Evolutionary conservation across 2,113 vertebrate species (phyloP).

Genomic region (Bos indicus): DNA sequence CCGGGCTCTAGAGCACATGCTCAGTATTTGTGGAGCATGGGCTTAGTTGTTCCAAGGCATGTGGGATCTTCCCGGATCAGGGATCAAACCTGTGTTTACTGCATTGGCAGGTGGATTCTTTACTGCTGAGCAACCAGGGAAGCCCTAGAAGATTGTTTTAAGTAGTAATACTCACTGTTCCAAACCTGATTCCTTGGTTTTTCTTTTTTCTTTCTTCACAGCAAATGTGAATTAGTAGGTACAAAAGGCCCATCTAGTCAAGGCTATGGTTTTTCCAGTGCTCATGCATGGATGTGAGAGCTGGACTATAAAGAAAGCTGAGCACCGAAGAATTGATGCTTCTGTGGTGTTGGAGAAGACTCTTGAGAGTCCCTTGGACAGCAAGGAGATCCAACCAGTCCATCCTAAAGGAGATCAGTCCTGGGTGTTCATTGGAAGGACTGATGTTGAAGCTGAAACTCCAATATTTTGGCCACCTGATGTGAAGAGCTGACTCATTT

Average conservation of each 20-base stretch:
- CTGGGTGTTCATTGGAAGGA: neutral
- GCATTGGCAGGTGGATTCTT: neutral
- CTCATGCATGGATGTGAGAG: neutral
- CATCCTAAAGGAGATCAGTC: neutral
- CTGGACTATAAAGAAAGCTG: neutral
- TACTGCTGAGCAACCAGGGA: neutral
- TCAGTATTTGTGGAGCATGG: neutral
- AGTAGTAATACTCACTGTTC: neutral
- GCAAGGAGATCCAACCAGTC: neutral
- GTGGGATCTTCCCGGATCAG: neutral
- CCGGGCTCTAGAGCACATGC: neutral
- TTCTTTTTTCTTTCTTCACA: neutral
- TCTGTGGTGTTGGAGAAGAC: neutral
- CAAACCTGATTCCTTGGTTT: neutral
- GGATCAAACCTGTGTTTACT: neutral
- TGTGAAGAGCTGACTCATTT: neutral
- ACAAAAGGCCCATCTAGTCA: neutral
- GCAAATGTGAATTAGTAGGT: neutral
- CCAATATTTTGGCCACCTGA: neutral
- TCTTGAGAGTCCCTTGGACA: neutral
- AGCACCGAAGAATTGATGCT: rapidly evolving
- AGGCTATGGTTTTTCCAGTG: neutral
- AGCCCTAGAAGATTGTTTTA: neutral
- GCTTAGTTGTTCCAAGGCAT: neutral
- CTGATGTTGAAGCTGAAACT: neutral